Conservation (phyloP, 2,113 vertebrate species). For the Castor canadensis region DNA sequence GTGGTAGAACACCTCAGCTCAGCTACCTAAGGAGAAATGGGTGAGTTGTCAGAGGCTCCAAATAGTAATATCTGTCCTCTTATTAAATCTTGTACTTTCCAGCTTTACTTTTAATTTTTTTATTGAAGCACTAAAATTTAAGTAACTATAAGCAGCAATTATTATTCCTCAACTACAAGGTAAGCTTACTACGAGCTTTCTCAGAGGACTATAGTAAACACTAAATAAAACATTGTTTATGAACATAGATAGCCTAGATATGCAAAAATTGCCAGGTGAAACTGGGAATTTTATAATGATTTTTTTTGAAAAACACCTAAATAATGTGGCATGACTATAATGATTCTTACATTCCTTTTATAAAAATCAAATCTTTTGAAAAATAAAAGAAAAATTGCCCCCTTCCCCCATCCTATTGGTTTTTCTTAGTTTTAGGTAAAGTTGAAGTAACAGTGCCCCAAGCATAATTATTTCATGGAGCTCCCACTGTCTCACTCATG, state of each 20-base stretch:
- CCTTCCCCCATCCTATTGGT: too few species aligned
- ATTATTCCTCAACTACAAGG: slow-evolving; percentile 29
- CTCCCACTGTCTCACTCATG: not conserved
- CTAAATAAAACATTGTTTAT: slow-evolving; percentile 46
- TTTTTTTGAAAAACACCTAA: not conserved
- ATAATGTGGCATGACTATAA: not conserved
- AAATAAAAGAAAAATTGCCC: too few species aligned
- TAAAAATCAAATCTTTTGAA: slow-evolving; percentile 14
- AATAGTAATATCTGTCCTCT: not conserved
- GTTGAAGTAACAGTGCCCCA: not conserved
- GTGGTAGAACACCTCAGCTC: not conserved
- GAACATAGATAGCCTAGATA: not conserved
- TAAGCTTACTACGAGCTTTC: not conserved
- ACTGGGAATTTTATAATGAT: slow-evolving; percentile 31
- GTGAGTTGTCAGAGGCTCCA: not conserved
- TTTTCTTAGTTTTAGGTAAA: slow-evolving; percentile 2
- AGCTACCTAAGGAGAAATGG: not conserved
- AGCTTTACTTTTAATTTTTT: not conserved
- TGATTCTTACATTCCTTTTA: slow-evolving; percentile 17
- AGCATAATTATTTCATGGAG: not conserved
- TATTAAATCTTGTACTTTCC: not conserved
- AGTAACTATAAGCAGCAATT: not conserved
- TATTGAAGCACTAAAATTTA: slow-evolving; percentile 34
- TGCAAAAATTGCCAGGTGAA: not conserved
- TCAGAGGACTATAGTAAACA: not conserved